Base-by-base conservation (phyloP, 2,888 invertebrate species). In the Mesoligia furuncula region DNA sequence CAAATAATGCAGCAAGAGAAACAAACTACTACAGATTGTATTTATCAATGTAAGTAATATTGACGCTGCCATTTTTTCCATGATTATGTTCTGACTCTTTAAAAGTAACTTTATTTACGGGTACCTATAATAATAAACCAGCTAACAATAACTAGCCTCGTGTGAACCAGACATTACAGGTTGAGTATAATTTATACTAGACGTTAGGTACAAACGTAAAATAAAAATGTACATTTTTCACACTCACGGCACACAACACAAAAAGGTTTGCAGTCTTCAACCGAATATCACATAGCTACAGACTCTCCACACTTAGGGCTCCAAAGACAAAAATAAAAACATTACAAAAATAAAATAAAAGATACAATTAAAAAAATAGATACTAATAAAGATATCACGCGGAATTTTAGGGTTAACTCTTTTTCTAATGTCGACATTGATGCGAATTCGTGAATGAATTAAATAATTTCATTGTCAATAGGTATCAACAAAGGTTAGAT, bases 271-370 rank as follows among this genome's bases (percentile, higher is more conserved):
- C 95, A 96, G 96, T 96, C 95, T 96, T 95, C 94, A 94, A 93
- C 92, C 91, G 92, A 94, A 94, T 93, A 95, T 96, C 96, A 96
- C 96, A 95, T 93, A 93, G 92, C 92, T 88, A 92, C 88, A 93
- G 88, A 93, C 93, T 92, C 93, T 92, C 92, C 91, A 93, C 93
- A 93, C 92, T 89, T 85, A 80, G 83, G 90, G 90, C 92, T 90
- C 91, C n/a, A n/a, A n/a, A n/a, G n/a, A 42, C 2, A 8, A 59
- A 45, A 62, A 48, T 11, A n/a, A 64, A 64, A 48, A n/a, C n/a
- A n/a, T n/a, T n/a, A 42, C 2, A 8, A 59, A 45, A 62, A 48
- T 11, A n/a, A 64, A 64, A 48, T 51, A 24, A 57, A 36, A 59
- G 13, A 8, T 24, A 11, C 20, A 31, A 2, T n/a, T 42, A 51